A percentile compares a stretch with the other conserved stretches of the same genome.
phyloP scores from a whole-genome alignment of 2,888 invertebrate species.

The Coleophora flavipennella region DNA sequence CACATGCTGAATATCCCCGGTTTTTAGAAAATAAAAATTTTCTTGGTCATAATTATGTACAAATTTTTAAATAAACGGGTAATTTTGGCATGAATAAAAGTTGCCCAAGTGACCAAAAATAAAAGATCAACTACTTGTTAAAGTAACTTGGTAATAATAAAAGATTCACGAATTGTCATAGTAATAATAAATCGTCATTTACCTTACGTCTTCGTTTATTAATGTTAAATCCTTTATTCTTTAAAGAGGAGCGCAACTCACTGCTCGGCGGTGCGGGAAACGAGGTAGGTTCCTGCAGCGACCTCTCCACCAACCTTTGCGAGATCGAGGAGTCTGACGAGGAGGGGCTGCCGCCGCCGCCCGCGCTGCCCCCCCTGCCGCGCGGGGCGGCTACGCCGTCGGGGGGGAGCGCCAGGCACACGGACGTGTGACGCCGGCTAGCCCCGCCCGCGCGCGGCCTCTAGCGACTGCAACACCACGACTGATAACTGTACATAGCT shows the following conservation, averaged over 20 bases:
- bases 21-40: too few relatives aligned
- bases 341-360: constrained; percentile 51
- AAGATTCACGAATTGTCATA: too few relatives aligned
- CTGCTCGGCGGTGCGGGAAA: constrained; percentile 72
- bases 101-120: too few relatives aligned
- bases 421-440: constrained; percentile 51
- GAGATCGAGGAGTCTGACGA: constrained; percentile 93
- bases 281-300: constrained; percentile 79
- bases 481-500: constrained; percentile 3
- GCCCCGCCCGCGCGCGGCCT: constrained; percentile 11
- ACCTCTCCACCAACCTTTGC: constrained; percentile 89
- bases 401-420: constrained; percentile 27
- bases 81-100: too few relatives aligned
- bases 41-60: too few relatives aligned
- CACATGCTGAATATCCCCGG: too few relatives aligned
- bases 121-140: too few relatives aligned
- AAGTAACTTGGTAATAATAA: too few relatives aligned
- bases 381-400: constrained; percentile 1
- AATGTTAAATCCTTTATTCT: background rate
- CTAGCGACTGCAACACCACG: constrained; percentile 5
- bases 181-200: too few relatives aligned
- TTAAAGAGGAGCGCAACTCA: constrained; percentile 80
- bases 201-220: too few relatives aligned
- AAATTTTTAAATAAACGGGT: too few relatives aligned
- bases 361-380: constrained; percentile 14